A percentile compares a stretch with the other conserved stretches of the same genome.
Evolutionary conservation across 2,113 vertebrate genomes (phyloP).

Genomic region (Laticauda laticaudata): DNA sequence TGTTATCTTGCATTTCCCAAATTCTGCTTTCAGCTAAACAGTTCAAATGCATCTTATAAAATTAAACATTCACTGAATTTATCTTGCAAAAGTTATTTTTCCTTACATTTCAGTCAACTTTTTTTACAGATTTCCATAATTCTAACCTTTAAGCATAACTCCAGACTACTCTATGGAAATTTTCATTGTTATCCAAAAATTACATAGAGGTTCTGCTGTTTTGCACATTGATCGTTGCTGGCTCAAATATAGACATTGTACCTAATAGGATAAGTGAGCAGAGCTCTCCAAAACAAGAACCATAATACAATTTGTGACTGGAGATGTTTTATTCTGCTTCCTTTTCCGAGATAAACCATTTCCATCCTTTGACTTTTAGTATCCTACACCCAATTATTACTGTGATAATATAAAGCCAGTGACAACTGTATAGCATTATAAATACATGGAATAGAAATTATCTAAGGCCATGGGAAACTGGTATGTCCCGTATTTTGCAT

Average conservation of each 20-base stretch:
- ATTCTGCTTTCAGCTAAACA: slow-evolving; percentile 15
- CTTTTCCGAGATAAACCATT: not conserved
- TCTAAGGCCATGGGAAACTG: not conserved
- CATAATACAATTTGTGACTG: not conserved
- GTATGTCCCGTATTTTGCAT: not conserved
- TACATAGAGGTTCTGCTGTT: not conserved
- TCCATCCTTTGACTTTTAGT: not conserved
- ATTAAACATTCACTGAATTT: not conserved
- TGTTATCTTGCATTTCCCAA: not conserved
- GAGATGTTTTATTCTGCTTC: not conserved
- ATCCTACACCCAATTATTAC: not conserved
- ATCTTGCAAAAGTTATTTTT: not conserved
- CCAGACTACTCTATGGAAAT: not conserved
- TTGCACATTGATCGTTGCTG: not conserved
- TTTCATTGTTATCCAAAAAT: not conserved
- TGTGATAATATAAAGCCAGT: not conserved
- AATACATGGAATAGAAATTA: not conserved
- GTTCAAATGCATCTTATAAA: not conserved
- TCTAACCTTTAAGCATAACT: not conserved
- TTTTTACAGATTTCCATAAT: not conserved
- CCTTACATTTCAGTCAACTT: not conserved
- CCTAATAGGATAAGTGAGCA: not conserved
- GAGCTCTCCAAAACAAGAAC: not conserved
- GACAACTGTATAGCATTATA: not conserved
- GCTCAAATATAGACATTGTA: not conserved